These are phyloP conservation scores for Agrypnia vestita DNA, from an alignment of 1,140 invertebrate species.

Conservation along the genomic window DNA sequence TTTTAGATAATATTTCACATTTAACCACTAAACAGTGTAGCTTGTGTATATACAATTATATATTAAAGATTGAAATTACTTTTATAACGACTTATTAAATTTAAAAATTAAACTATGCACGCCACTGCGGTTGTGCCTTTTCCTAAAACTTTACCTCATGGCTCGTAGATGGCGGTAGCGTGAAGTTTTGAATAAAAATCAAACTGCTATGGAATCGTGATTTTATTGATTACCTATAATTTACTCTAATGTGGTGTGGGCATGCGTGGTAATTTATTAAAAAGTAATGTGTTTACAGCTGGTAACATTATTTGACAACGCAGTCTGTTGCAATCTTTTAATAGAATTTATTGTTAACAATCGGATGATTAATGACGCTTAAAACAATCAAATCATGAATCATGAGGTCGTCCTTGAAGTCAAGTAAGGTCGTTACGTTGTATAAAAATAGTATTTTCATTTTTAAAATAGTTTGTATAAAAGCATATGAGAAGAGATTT, in stretches of 20 bases:
- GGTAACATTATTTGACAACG: not conserved
- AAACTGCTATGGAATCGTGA: constrained; percentile 18
- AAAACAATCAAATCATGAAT: no score
- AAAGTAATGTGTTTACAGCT: not conserved
- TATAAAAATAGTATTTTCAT: no score
- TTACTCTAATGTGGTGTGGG: constrained; percentile 25
- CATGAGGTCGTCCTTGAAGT: no score
- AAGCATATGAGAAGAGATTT: no score
- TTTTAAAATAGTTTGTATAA: no score
- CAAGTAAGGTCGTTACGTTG: no score
- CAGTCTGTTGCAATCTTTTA: not conserved
- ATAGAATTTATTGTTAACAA: not conserved
- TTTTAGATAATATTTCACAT: no score
- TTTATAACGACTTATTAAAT: not conserved
- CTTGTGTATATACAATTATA: not conserved
- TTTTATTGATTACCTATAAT: constrained; percentile 43
- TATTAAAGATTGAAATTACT: not conserved
- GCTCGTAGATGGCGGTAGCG: constrained; percentile 54
- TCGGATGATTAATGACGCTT: not conserved
- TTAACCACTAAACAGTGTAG: no score
- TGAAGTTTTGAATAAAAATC: constrained; percentile 36
- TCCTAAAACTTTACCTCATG: constrained; percentile 48
- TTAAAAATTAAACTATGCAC: constrained; percentile 16
- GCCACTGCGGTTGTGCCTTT: constrained; percentile 44
- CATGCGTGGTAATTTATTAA: constrained; percentile 37